phyloP scores from a whole-genome alignment of 2,888 invertebrate genomes.

The Xiphydria camelus region DNA sequence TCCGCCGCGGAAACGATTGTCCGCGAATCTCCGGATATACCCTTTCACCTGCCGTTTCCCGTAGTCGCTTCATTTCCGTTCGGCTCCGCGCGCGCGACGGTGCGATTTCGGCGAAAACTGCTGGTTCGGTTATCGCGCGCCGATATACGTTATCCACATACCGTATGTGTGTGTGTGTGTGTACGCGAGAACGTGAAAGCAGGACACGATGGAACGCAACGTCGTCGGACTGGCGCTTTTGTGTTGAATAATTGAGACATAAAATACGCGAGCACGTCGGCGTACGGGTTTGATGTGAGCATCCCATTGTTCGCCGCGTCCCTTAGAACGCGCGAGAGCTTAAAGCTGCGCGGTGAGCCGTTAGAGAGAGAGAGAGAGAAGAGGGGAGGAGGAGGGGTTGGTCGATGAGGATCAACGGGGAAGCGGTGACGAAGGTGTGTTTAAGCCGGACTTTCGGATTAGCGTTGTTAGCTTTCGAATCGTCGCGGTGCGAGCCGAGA shows the following conservation, averaged over 20 bases:
- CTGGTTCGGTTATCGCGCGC: too few species aligned
- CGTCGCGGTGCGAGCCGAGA: too few species aligned
- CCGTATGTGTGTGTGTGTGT: too few species aligned
- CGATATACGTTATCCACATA: too few species aligned
- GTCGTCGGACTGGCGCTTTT: constrained; percentile 38
- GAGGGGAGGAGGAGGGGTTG: constrained; percentile 20
- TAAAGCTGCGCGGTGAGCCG: constrained; percentile 29
- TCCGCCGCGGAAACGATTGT: too few species aligned
- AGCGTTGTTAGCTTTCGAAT: constrained; percentile 40
- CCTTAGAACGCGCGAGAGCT: constrained; percentile 40
- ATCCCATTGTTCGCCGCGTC: constrained; percentile 50
- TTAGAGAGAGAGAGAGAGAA: constrained; percentile 16
- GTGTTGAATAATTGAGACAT: constrained; percentile 55
- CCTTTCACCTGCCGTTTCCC: too few species aligned
- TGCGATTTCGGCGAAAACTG: not conserved
- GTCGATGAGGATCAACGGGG: constrained; percentile 8
- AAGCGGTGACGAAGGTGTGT: constrained; percentile 34
- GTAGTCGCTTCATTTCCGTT: too few species aligned
- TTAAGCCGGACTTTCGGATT: constrained; percentile 48
- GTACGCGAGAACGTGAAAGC: not conserved
- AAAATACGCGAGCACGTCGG: constrained; percentile 43
- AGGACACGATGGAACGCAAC: not conserved
- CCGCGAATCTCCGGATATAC: too few species aligned
- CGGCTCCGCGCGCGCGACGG: not conserved
- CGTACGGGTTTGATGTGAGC: constrained; percentile 46